Conservation (phyloP, 64 coral and sea anemone genomes). For the Dendrophyllia cribrosa region DNA sequence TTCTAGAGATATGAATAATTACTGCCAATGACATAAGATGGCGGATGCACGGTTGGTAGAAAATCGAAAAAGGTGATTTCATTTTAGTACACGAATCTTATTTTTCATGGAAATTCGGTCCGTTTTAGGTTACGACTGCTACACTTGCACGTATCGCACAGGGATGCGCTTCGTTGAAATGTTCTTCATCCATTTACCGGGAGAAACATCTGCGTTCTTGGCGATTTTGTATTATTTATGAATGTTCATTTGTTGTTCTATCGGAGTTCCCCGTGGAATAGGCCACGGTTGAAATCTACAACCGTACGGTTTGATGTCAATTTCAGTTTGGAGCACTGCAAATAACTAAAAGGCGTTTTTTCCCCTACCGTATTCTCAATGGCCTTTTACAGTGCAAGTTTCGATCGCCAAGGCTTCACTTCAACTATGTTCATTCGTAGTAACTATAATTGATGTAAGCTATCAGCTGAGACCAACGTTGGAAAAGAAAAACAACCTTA, state of each 20-base stretch:
- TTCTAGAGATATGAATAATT: constrained; percentile 82
- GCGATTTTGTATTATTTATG: constrained; percentile 95
- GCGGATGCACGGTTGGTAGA: constrained; percentile 38
- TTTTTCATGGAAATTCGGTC: neutral
- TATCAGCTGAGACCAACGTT: constrained; percentile 11
- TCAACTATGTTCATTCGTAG: constrained; percentile 1
- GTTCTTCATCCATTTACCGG: constrained; percentile 71
- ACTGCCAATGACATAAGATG: constrained; percentile 71
- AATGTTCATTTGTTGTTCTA: constrained; percentile 95
- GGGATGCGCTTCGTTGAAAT: constrained; percentile 37
- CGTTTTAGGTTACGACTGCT: neutral
- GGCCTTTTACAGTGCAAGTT: constrained; percentile 14
- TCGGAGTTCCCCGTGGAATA: constrained; percentile 22
- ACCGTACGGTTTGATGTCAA: neutral
- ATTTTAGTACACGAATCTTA: neutral
- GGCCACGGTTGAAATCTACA: constrained; percentile 56
- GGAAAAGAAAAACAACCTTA: neutral
- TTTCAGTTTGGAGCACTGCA: neutral
- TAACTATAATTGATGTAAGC: constrained; percentile 48
- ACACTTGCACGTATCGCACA: neutral
- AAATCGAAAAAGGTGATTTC: constrained; percentile 51
- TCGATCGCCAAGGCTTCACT: constrained; percentile 63
- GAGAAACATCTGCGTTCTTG: constrained; percentile 80
- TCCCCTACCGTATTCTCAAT: neutral
- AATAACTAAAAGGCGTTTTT: neutral